Evolutionary conservation across 2,797 vertebrate genomes (phyloP).

Genomic region (Mormyrops attenuatus): DNA sequence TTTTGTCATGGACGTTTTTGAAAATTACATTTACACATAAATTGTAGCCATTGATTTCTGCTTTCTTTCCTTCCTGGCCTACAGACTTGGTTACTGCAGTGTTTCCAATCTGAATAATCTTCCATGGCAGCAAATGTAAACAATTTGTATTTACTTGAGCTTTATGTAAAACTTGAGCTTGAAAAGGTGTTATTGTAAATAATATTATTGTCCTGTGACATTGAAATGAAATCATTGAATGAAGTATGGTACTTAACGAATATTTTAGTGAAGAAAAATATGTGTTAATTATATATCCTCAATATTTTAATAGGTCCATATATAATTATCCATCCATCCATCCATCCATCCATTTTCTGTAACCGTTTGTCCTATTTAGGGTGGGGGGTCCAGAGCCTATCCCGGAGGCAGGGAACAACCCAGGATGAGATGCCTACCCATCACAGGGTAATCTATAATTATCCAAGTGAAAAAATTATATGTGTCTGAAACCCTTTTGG

Average conservation of each 20-base stretch:
- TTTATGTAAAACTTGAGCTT: not conserved
- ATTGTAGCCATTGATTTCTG: not conserved
- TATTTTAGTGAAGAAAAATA: not conserved
- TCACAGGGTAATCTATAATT: no score
- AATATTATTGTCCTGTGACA: not conserved
- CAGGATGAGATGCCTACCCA: no score
- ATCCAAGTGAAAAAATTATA: not conserved
- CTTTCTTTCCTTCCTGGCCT: not conserved
- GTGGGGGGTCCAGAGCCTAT: not conserved
- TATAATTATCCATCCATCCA: not conserved
- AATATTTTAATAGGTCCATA: not conserved
- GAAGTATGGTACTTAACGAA: not conserved
- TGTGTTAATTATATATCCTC: not conserved
- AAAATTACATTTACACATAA: not conserved
- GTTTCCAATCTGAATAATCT: not conserved
- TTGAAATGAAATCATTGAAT: not conserved
- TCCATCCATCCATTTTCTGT: not conserved
- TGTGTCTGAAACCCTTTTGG: not conserved
- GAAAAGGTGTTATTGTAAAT: not conserved
- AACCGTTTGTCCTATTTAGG: not conserved
- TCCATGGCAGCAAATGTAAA: not conserved
- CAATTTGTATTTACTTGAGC: conserved; percentile 4
- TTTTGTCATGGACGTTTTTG: not conserved
- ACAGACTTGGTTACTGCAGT: not conserved
- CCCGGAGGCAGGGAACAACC: not conserved